These are phyloP conservation scores for Cosmia trapezina DNA, from an alignment of 2,888 invertebrate genomes.

Conservation along the genomic window DNA sequence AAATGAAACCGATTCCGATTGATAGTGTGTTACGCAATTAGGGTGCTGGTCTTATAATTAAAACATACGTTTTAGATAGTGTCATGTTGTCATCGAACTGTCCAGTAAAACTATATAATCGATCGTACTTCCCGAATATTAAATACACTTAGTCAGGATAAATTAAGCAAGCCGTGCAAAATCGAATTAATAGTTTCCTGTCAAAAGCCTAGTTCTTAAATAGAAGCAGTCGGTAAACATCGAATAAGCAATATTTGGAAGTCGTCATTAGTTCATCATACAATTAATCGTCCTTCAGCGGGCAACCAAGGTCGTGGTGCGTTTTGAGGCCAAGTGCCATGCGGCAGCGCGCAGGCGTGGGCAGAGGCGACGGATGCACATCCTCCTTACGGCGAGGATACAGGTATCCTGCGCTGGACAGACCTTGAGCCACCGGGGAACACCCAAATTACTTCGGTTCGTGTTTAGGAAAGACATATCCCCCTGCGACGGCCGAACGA, in stretches of 20 bases:
- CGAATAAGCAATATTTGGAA: constrained; percentile 13
- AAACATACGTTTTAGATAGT: not conserved
- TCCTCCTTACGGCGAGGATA: constrained; percentile 85
- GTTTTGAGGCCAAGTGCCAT: constrained; percentile 3
- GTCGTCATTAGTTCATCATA: constrained; percentile 43
- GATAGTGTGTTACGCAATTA: no score
- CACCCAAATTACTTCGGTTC: constrained; percentile 46
- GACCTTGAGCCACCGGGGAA: constrained; percentile 52
- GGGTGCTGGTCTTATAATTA: no score
- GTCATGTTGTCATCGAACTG: not conserved
- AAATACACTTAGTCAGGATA: no score
- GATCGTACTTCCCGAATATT: not conserved
- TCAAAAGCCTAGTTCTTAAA: not conserved
- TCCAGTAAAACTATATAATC: not conserved
- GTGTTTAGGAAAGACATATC: constrained; percentile 14
- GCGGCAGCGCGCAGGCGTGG: constrained; percentile 43
- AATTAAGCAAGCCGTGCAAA: no score
- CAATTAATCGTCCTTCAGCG: constrained; percentile 43
- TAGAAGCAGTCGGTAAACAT: constrained; percentile 1
- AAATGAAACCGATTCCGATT: no score
- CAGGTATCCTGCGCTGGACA: constrained; percentile 79
- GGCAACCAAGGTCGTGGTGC: constrained; percentile 38
- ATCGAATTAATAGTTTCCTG: not conserved
- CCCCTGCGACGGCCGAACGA: not conserved
- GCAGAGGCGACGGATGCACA: constrained; percentile 82